Evolutionary conservation across 2,888 invertebrate species (phyloP).

Genomic region (Lissonota sp.): DNA sequence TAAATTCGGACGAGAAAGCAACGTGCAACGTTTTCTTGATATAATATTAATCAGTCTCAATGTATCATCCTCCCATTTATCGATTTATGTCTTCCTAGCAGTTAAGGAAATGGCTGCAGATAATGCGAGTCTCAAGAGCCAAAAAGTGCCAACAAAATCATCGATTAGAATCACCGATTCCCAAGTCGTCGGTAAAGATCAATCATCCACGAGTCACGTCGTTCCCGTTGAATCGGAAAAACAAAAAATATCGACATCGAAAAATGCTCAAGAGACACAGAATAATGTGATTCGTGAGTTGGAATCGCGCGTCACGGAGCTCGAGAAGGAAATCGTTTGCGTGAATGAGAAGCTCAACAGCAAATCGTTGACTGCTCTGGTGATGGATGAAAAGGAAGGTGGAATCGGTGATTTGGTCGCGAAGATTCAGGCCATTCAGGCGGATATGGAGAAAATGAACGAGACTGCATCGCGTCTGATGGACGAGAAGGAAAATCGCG

Average conservation of each 20-base stretch:
- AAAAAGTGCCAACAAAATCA: background rate
- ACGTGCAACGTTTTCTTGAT: too few relatives aligned
- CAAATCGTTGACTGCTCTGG: slow-evolving; percentile 31
- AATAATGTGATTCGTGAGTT: slow-evolving; percentile 53
- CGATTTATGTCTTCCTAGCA: too few relatives aligned
- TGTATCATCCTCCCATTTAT: too few relatives aligned
- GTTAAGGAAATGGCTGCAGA: slow-evolving; percentile 26
- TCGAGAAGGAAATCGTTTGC: slow-evolving; percentile 79
- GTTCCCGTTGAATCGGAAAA: slow-evolving; percentile 5
- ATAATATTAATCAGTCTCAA: too few relatives aligned
- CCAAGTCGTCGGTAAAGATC: slow-evolving; percentile 18
- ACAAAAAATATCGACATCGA: background rate
- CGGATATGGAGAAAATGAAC: slow-evolving; percentile 82
- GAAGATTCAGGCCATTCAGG: slow-evolving; percentile 82
- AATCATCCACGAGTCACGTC: background rate
- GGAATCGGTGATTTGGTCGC: slow-evolving; percentile 80
- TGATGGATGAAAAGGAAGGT: slow-evolving; percentile 14
- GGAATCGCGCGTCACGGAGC: slow-evolving; percentile 61
- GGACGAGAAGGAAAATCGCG: slow-evolving; percentile 86
- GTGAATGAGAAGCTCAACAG: slow-evolving; percentile 43
- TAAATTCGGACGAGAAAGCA: background rate
- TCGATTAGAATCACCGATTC: slow-evolving; percentile 19
- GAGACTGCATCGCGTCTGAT: slow-evolving; percentile 83
- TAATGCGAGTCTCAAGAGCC: slow-evolving; percentile 19
- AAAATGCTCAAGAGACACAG: slow-evolving; percentile 31